Conservation (phyloP, 2,113 vertebrate genomes). For the Leiothrix lutea region DNA sequence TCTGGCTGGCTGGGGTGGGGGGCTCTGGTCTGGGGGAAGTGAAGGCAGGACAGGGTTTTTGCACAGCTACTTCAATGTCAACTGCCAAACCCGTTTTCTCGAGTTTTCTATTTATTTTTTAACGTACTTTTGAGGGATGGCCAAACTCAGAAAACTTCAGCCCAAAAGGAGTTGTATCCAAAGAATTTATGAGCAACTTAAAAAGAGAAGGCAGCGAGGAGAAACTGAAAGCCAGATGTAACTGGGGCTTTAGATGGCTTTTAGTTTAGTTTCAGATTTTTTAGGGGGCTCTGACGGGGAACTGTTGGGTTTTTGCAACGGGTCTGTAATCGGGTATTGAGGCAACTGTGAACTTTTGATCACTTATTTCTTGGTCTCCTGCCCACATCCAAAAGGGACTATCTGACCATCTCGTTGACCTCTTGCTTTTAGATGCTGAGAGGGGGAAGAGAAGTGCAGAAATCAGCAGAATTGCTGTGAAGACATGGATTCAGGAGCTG, state of each 20-base stretch:
- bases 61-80: background rate
- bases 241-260: background rate
- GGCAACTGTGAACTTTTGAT: background rate
- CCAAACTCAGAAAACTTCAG: background rate
- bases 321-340: background rate
- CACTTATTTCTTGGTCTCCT: background rate
- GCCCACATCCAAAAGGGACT: background rate
- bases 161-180: conserved; percentile 33
- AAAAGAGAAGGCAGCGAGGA: conserved; percentile 37
- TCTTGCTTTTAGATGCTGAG: background rate
- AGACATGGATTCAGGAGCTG: background rate
- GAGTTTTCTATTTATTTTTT: background rate
- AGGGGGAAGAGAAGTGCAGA: background rate
- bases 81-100: background rate
- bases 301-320: background rate
- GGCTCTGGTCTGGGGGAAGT: background rate
- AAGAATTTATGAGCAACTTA: conserved; percentile 58
- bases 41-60: background rate
- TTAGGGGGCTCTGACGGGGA: background rate
- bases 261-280: background rate
- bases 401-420: background rate
- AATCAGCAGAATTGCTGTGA: background rate
- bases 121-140: background rate
- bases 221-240: conserved; percentile 55
- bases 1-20: background rate